Base-by-base conservation (phyloP, 2,113 vertebrate species). In the Pantherophis guttatus region DNA sequence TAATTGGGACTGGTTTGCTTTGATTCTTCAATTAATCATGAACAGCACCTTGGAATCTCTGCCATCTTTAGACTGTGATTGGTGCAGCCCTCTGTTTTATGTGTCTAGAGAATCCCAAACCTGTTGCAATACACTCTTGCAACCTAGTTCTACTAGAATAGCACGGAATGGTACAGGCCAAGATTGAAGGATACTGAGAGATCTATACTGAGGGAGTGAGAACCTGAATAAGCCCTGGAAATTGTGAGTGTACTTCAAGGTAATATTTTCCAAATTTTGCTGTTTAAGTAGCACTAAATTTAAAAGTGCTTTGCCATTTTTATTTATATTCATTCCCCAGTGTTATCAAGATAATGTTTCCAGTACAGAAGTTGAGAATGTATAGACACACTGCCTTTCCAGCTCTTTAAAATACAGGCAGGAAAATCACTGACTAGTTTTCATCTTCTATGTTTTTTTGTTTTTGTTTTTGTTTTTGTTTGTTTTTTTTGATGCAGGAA, bases 401-500 rank as follows among this genome's bases (percentile, higher is more conserved):
- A 11, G 2, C 8, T 23, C 3, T 59, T 23, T 44, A 33, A 52
- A 23, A 52, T 85, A 59, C 9, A 59, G n/a, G 39, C 8, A 93
- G 54, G 85, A n/a, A 86, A 62, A 62, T 52, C 29, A 23, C 8
- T 87, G 54, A 93, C n/a, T 85, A 92, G 57, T 48, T 89, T 94
- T 57, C 89, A 86, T 21, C 88, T 24, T 85, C 33, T n/a, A 0
- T 95, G 87, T 29, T 91, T 62, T 91, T 44, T 39, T 39, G 39
- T 39, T 39, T 39, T 1, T 44, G 2, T 44, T 44, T 44, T 44
- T 44, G 39, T 39, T 39, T 39, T 39, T 1, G 1, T 39, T 39
- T 39, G 1, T 39, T 44, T 44, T 48, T 59, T 65, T 94, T 93
- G 33, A 1, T 90, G 9, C 91, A 98, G 98, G 98, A 92, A 98